Evolutionary conservation across 35 echinoderm and acorn worm genomes (phyloP).

Genomic region (Apostichopus californicus): DNA sequence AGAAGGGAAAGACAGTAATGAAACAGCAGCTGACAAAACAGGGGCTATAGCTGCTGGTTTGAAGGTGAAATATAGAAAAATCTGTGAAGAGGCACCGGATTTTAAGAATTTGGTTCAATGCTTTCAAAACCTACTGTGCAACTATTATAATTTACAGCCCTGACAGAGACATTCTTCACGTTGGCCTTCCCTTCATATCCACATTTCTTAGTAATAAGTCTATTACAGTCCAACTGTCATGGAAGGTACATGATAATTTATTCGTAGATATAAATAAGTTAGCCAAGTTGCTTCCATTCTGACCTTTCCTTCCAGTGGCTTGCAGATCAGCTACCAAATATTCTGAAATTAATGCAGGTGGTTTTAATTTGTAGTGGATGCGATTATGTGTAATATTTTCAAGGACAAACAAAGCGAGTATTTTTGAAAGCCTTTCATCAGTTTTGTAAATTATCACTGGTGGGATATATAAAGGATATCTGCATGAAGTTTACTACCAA

Average conservation of each 20-base stretch:
- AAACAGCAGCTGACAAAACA: constrained; percentile 3
- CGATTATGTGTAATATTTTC: constrained; percentile 78
- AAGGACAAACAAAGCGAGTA: constrained; percentile 44
- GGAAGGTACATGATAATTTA: constrained; percentile 40
- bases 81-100: neutral
- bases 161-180: constrained; percentile 52
- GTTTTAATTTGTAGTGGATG: constrained; percentile 69
- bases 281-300: too few relatives aligned
- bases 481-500: neutral
- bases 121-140: neutral
- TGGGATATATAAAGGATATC: too few relatives aligned
- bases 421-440: neutral
- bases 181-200: constrained; percentile 32
- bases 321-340: constrained; percentile 27
- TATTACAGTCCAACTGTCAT: constrained; percentile 46
- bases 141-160: constrained; percentile 59
- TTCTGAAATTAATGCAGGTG: too few relatives aligned
- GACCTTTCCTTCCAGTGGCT: too few relatives aligned
- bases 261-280: too few relatives aligned
- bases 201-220: neutral
- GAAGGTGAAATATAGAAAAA: constrained; percentile 57
- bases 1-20: neutral
- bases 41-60: constrained; percentile 57
- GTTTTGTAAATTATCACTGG: too few relatives aligned
- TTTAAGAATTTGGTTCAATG: constrained; percentile 60